Conservation (phyloP, 1,140 invertebrate genomes). For the Drusus annulatus region DNA sequence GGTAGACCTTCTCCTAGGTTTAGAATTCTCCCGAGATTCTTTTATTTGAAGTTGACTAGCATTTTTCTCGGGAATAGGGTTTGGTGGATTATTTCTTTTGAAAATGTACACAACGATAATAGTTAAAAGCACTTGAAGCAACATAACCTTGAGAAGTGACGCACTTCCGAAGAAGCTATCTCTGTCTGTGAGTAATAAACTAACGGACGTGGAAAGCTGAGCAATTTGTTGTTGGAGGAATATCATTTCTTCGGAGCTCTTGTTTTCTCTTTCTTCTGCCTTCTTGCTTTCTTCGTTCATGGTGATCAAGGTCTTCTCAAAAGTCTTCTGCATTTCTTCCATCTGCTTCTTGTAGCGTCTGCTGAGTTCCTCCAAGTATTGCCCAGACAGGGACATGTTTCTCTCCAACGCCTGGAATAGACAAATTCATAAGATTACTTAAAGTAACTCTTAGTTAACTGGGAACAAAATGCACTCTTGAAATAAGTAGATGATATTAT, state of each 20-base stretch:
- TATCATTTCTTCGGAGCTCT: conserved; percentile 76
- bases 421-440: too few species aligned
- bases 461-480: neutral
- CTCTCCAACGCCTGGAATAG: conserved; percentile 86
- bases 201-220: conserved; percentile 72
- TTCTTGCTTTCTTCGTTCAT: conserved; percentile 83
- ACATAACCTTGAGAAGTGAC: conserved; percentile 70
- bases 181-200: conserved; percentile 75
- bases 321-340: conserved; percentile 91
- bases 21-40: conserved; percentile 9
- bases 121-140: conserved; percentile 65
- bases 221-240: conserved; percentile 75
- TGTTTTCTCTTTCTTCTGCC: conserved; percentile 79
- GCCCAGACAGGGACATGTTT: conserved; percentile 96
- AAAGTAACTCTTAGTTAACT: too few species aligned
- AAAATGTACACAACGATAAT: conserved; percentile 66
- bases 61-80: conserved; percentile 13
- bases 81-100: conserved; percentile 58
- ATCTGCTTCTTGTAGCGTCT: conserved; percentile 96
- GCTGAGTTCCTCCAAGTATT: conserved; percentile 96
- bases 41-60: conserved; percentile 4
- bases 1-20: conserved; percentile 46
- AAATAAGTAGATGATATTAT: neutral
- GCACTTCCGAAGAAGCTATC: conserved; percentile 72
- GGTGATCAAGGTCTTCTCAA: conserved; percentile 85